A percentile compares a stretch with the other conserved stretches of the same genome.
Evolutionary conservation across 2,113 vertebrate genomes (phyloP).

Genomic region (Myrmophylax atrothorax): DNA sequence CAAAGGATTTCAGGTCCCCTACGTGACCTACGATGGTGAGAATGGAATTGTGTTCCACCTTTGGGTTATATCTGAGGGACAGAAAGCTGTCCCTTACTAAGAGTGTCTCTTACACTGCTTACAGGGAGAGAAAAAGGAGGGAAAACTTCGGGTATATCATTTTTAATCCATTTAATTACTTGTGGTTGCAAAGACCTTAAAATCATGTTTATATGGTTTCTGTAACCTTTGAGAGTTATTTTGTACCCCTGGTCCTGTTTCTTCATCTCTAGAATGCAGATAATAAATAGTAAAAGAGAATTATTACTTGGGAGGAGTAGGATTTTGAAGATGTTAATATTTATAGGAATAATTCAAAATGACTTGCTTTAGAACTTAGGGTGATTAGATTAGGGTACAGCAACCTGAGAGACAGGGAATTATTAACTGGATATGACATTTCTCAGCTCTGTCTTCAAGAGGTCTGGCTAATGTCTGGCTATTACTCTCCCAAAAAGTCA

Average conservation of each 20-base stretch:
- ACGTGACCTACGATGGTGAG: constrained; percentile 91
- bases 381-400: background rate
- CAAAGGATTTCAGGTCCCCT: constrained; percentile 94
- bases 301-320: background rate
- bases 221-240: background rate
- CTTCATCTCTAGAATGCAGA: background rate
- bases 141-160: background rate
- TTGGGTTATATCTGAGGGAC: background rate
- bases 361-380: background rate
- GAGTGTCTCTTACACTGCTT: background rate
- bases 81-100: background rate
- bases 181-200: background rate
- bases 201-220: background rate
- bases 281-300: background rate
- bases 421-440: background rate
- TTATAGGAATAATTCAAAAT: background rate
- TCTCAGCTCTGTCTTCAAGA: background rate
- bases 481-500: background rate
- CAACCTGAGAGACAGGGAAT: background rate
- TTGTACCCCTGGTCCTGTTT: background rate
- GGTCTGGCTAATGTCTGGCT: background rate
- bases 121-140: background rate
- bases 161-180: background rate
- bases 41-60: background rate
- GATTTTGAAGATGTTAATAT: background rate